A percentile compares a stretch with the other conserved stretches of the same genome.
phyloP scores from a whole-genome alignment of 2,888 invertebrate species.

The Chaetogeoica ovagalla region DNA sequence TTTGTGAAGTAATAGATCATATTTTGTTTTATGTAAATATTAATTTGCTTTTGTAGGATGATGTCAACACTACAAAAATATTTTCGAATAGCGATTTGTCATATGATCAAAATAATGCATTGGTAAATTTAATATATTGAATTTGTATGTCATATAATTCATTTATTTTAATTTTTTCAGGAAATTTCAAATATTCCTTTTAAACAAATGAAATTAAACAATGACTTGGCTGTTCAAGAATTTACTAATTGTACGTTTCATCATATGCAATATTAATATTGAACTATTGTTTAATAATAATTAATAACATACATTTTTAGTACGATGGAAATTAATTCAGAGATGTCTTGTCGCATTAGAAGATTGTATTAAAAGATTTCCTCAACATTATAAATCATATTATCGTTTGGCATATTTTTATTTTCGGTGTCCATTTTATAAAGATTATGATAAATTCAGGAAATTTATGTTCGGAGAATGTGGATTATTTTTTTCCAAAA shows the following conservation, averaged over 20 bases:
- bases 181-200: background rate
- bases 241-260: background rate
- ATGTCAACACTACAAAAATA: background rate
- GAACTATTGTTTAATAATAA: background rate
- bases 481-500: conserved; percentile 85
- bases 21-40: background rate
- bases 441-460: conserved; percentile 71
- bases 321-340: conserved; percentile 62
- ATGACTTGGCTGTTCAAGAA: background rate
- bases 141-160: background rate
- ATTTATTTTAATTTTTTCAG: conserved; percentile 14
- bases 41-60: conserved; percentile 7
- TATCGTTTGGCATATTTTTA: conserved; percentile 85
- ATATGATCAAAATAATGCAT: background rate
- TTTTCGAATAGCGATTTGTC: no score
- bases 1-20: background rate
- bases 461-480: conserved; percentile 72
- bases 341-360: conserved; percentile 77
- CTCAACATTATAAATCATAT: conserved; percentile 90
- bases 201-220: conserved; percentile 13
- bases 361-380: conserved; percentile 81
- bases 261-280: background rate
- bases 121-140: background rate
- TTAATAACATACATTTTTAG: conserved; percentile 17
- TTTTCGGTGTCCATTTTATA: conserved; percentile 71